phyloP scores from a whole-genome alignment of 2,113 vertebrate genomes.

The Oxygymnocypris stewartii region DNA sequence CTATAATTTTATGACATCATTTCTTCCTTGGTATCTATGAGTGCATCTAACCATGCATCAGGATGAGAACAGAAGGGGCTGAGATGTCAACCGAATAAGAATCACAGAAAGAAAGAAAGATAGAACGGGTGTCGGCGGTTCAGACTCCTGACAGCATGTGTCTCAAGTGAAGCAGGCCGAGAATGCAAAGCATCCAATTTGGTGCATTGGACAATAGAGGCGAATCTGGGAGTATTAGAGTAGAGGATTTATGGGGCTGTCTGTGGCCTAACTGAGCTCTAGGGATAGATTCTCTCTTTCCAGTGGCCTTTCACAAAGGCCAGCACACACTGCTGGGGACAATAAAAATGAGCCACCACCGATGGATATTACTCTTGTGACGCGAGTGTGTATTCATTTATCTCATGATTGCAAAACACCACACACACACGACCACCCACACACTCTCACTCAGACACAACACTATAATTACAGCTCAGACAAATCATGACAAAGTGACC shows the following conservation, averaged over 20 bases:
- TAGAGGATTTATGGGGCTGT: constrained; percentile 52
- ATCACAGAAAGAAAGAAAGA: not conserved
- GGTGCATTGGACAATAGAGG: constrained; percentile 48
- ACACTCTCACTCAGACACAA: not conserved
- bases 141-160: constrained; percentile 9
- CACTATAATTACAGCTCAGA: constrained; percentile 11
- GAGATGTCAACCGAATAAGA: constrained; percentile 3
- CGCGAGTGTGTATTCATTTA: constrained; percentile 43
- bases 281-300: constrained; percentile 46
- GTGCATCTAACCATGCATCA: constrained; percentile 12
- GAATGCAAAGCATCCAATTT: constrained; percentile 53
- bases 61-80: not conserved
- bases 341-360: constrained; percentile 44
- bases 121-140: not conserved
- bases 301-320: constrained; percentile 52
- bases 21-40: not conserved
- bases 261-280: constrained; percentile 44
- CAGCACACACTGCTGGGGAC: constrained; percentile 43
- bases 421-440: constrained; percentile 11
- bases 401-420: constrained; percentile 45
- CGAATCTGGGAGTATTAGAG: constrained; percentile 44
- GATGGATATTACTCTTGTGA: constrained; percentile 50
- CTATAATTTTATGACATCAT: not conserved
- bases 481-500: constrained; percentile 7
- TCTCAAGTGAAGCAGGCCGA: constrained; percentile 35